Percentiles rank a stretch among this genome's conserved stretches.
phyloP scores from a whole-genome alignment of 1,140 invertebrate species.

The Zaprionus gabonicus region DNA sequence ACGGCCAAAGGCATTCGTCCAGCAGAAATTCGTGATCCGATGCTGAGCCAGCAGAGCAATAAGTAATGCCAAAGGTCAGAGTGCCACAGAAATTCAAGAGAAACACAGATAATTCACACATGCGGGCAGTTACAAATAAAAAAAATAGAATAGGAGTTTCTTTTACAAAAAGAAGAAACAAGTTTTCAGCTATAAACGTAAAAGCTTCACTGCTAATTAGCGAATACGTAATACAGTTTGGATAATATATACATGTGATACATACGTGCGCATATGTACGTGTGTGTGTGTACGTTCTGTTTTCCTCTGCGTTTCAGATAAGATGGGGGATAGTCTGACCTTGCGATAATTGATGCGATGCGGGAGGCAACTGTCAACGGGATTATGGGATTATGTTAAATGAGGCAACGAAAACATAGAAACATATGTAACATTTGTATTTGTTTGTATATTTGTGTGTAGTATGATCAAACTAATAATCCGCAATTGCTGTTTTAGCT shows the following conservation, averaged over 20 bases:
- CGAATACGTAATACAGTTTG: not conserved
- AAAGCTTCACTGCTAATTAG: not conserved
- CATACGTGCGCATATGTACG: not conserved
- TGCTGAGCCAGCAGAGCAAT: constrained; percentile 26
- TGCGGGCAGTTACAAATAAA: not conserved
- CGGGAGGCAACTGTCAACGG: constrained; percentile 46
- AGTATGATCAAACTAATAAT: constrained; percentile 12
- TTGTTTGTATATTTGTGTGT: not conserved
- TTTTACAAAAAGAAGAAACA: not conserved
- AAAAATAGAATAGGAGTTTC: not conserved
- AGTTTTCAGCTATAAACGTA: not conserved
- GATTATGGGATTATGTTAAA: constrained; percentile 55
- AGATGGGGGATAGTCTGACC: constrained; percentile 6
- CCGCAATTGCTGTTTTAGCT: not conserved
- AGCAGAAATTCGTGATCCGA: constrained; percentile 30
- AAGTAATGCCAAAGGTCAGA: constrained; percentile 47
- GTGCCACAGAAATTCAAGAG: constrained; percentile 35
- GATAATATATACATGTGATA: not conserved
- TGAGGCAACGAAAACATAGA: constrained; percentile 40
- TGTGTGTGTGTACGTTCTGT: not conserved
- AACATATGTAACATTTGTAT: constrained; percentile 15
- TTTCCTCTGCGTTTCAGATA: not conserved
- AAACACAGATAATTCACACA: not conserved
- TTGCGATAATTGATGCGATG: constrained; percentile 37
- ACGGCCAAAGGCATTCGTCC: constrained; percentile 42